phyloP scores from a whole-genome alignment of 1,140 invertebrate genomes.

The Drosophila quadrilineata region DNA sequence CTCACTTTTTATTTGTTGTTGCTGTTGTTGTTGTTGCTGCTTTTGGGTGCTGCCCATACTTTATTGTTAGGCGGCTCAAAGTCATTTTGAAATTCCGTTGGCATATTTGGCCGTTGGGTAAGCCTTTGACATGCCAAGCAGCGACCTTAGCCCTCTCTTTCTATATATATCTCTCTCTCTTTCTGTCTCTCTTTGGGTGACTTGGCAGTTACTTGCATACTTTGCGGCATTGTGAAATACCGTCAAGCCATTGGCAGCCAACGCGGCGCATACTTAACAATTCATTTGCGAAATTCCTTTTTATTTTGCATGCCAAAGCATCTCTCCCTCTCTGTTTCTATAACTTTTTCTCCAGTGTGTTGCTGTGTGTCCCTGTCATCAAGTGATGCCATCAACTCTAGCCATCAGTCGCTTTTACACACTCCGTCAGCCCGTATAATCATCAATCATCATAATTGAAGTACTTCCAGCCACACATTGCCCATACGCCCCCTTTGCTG shows the following conservation, averaged over 20 bases:
- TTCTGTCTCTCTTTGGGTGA: background rate
- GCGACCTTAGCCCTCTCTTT: background rate
- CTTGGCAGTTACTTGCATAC: conserved; percentile 27
- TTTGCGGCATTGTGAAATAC: conserved; percentile 37
- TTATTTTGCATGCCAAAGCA: conserved; percentile 61
- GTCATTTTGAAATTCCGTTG: conserved; percentile 60
- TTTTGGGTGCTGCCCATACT: conserved; percentile 6
- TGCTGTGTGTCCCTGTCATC: too few species aligned
- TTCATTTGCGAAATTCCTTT: conserved; percentile 62
- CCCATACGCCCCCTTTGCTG: conserved; percentile 34
- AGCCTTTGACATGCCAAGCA: conserved; percentile 54
- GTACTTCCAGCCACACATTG: conserved; percentile 53
- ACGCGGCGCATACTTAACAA: conserved; percentile 47
- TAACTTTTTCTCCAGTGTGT: too few species aligned
- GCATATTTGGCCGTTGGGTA: conserved; percentile 51
- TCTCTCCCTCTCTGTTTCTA: too few species aligned
- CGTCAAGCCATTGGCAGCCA: conserved; percentile 21
- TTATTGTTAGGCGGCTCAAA: conserved; percentile 34
- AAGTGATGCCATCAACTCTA: too few species aligned
- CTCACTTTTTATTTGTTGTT: conserved; percentile 14
- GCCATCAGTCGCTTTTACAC: background rate
- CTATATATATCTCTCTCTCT: background rate
- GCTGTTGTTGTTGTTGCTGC: conserved; percentile 16
- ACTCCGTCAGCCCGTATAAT: conserved; percentile 30
- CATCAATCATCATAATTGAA: conserved; percentile 78